Base-by-base conservation (phyloP, 2,113 vertebrate genomes). In the Athene cunicularia region DNA sequence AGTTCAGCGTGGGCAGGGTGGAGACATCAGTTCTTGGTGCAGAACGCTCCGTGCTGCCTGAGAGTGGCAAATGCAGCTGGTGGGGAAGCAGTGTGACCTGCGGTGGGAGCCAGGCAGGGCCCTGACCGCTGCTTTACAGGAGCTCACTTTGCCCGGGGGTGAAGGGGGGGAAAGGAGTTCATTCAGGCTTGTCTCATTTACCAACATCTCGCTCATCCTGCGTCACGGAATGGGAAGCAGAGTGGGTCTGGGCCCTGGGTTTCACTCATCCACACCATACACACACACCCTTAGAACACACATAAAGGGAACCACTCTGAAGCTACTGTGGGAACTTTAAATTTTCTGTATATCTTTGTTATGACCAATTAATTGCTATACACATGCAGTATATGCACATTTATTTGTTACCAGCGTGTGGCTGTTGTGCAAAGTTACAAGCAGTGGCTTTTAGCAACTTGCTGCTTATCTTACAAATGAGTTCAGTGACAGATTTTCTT, bases 1-100 rank as follows among this genome's bases (percentile, higher is more conserved):
- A 1, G 18, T 12, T 39, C 24, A 8, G 74, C 39, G 5, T 0
- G 0, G 22, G n/a, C 2, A 0, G 2, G 56, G 39, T 7, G 3
- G 33, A 24, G 41, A 1, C 3, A 27, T 16, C 35, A 1, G 21
- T 35, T 24, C 24, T 8, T 27, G 63, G 56, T 59, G 33, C 33
- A 26, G 83, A 47, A 47, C 45, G 27, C 47, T 62, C 39, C 2
- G 0, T 24, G 14, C 21, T 30, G 56, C 50, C 56, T 4, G 12
- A 2, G 12, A n/a, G 43, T 1, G 8, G 82, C 6, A 15, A 5
- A 20, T 22, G 30, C 1, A 12, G 26, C 50, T 55, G 63, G 37
- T 33, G 43, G 59, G 63, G 55, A 23, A 32, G 58, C 27, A 15
- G 32, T 5, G 4, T 23, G 16, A 2, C 2, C 16, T 62, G 47